These are phyloP conservation scores for Sinocyclocheilus maitianheensis DNA, from an alignment of 2,113 vertebrate genomes.

Conservation along the genomic window DNA sequence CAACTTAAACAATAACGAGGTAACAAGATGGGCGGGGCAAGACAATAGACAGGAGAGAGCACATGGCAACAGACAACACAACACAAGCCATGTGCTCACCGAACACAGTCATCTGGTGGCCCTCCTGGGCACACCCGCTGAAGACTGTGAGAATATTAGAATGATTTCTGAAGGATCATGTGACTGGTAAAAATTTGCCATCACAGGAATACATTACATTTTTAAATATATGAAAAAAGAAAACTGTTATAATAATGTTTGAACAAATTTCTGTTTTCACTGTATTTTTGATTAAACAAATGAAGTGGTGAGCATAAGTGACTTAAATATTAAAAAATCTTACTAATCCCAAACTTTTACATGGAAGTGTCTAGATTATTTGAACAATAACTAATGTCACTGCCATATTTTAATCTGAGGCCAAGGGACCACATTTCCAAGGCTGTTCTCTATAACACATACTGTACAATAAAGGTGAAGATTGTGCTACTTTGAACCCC, in stretches of 20 bases:
- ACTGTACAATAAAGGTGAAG: not conserved
- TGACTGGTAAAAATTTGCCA: not conserved
- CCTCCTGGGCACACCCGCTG: too few species aligned
- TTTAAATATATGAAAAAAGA: not conserved
- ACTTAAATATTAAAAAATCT: not conserved
- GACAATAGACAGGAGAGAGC: too few species aligned
- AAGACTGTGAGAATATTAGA: not conserved
- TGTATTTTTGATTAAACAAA: not conserved
- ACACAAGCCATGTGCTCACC: too few species aligned
- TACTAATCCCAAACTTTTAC: not conserved
- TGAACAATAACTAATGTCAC: not conserved
- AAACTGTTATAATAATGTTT: not conserved
- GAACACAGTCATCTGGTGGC: too few species aligned
- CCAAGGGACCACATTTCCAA: not conserved
- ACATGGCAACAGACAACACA: too few species aligned
- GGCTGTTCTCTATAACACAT: not conserved
- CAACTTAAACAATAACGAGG: too few species aligned
- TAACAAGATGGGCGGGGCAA: too few species aligned
- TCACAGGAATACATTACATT: not conserved
- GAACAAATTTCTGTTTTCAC: not conserved
- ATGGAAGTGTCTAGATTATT: not conserved
- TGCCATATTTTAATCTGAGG: not conserved
- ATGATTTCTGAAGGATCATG: not conserved
- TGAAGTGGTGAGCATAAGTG: not conserved
- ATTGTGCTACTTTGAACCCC: conserved; percentile 4